Conservation (phyloP, 2,797 vertebrate species). For the Bucorvus abyssinicus region DNA sequence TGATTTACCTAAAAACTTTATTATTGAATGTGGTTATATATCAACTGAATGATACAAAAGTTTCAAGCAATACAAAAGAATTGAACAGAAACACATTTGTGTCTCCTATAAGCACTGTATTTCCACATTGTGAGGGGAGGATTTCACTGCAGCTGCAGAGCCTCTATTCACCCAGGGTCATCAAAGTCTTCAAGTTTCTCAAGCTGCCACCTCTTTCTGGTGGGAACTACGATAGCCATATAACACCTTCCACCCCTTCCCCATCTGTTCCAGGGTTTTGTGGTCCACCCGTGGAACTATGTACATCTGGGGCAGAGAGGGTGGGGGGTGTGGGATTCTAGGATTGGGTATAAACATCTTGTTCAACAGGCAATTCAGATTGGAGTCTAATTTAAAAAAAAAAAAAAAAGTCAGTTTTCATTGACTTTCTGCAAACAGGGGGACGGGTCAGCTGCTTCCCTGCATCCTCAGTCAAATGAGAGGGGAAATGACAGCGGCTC, state of each 20-base stretch:
- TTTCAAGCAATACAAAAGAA: background rate
- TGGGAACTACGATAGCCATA: background rate
- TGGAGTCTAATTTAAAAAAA: background rate
- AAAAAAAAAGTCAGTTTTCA: background rate
- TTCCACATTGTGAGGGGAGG: background rate
- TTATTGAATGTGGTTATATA: background rate
- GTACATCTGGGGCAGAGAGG: background rate
- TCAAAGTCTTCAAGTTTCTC: slow-evolving; percentile 41
- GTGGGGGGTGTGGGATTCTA: rapidly evolving
- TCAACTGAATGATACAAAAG: background rate
- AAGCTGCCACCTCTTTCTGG: slow-evolving; percentile 40
- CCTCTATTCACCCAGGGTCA: background rate
- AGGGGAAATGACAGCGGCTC: background rate
- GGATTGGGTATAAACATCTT: background rate
- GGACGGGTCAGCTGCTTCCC: background rate
- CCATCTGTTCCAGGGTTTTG: slow-evolving; percentile 41
- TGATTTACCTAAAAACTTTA: background rate
- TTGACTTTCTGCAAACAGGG: background rate
- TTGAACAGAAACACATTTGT: background rate
- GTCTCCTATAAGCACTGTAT: background rate
- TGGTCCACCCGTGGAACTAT: background rate
- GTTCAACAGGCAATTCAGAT: background rate
- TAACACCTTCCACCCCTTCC: background rate
- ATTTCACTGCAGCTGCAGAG: background rate
- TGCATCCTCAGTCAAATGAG: background rate